Evolutionary conservation across 2,113 vertebrate species (phyloP).

Genomic region (Dromiciops gliroides): DNA sequence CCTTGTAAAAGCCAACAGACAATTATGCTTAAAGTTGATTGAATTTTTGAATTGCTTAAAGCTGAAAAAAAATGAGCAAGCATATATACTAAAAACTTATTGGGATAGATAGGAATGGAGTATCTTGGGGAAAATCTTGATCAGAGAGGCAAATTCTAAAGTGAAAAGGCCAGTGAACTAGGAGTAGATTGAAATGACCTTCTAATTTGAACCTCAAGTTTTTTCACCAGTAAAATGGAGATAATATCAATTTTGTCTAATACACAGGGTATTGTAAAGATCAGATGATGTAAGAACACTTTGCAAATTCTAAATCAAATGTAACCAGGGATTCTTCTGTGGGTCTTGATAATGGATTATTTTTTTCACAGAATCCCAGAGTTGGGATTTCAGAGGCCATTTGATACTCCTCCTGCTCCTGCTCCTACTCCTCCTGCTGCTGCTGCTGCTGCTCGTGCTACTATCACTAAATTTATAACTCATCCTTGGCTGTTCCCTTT

Average conservation of each 20-base stretch:
- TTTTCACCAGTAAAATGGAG: neutral
- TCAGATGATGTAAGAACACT: neutral
- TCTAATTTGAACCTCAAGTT: neutral
- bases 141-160: neutral
- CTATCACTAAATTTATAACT: neutral
- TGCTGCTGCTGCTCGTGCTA: neutral
- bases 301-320: conserved; percentile 1
- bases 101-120: neutral
- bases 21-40: neutral
- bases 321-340: neutral
- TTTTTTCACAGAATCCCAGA: neutral
- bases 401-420: neutral
- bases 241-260: neutral
- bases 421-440: no score
- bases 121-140: neutral
- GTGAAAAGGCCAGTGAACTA: neutral
- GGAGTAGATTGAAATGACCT: neutral
- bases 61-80: neutral
- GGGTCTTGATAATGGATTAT: neutral
- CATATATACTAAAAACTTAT: neutral
- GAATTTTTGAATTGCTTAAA: neutral
- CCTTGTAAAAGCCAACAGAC: neutral
- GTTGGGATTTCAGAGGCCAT: neutral
- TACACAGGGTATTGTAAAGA: neutral
- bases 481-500: no score